Base-by-base conservation (phyloP, 92 coral and sea anemone genomes). In the Umimayanthus kanabou region DNA sequence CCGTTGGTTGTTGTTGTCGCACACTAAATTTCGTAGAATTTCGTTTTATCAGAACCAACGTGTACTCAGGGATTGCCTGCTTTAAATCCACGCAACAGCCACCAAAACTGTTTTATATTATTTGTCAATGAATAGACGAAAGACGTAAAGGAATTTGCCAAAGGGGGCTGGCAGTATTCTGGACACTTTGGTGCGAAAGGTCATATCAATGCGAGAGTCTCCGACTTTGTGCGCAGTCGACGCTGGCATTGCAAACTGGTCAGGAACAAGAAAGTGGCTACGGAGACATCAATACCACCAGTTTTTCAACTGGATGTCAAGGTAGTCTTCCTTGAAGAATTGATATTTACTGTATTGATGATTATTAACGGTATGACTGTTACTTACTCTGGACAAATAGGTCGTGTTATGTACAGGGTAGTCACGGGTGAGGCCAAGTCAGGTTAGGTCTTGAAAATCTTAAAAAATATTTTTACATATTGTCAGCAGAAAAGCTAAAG, bases 131-230 rank as follows among this genome's bases (percentile, higher is more conserved):
- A 22, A 20, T 14, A 75, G 79, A 39, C 93, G 95, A 96, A 90
- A 70, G 94, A 95, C 64, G 81, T 93, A 83, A 91, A 92, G 77
- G 93, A 96, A 75, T 85, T 96, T 30, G 88, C 93, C 9, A 91
- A 88, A n/a, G 96, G 93, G 77, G 98, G 98, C 30, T 96, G 98
- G 98, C 98, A 95, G 53, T 96, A 94, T 87, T 97, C 98, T 4
- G 95, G 95, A 25, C 76, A 93, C 81, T 96, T 96, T 66, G 93
- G 88, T 45, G 90, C 90, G 94, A 96, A 93, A 87, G 94, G 93
- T 90, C 98, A 94, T 90, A 92, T 93, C 85, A 93, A 94, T 47
- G 96, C 94, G 70, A 89, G 93, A 91, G 91, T 91, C 73, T 90
- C 94, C 91, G 98, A 96, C 90, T 96, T 96, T 74, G 96, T 92